Percentiles rank a stretch among this genome's conserved stretches.
Evolutionary conservation across 2,113 vertebrate species (phyloP).

Genomic region (Cyanoderma ruficeps): DNA sequence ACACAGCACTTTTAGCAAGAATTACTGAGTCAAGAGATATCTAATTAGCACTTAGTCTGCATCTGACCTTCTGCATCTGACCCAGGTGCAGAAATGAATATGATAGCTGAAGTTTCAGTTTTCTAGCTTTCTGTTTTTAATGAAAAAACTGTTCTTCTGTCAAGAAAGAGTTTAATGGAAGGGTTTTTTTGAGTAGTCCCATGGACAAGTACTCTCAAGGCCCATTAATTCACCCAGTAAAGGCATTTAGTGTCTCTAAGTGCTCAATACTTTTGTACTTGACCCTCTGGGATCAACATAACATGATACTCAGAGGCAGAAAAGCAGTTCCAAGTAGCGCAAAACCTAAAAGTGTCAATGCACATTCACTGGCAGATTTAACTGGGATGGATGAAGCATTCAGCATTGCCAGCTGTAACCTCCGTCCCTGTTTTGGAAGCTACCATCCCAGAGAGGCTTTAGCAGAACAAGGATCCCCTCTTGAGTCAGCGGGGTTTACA

Average conservation of each 20-base stretch:
- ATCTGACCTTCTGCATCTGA: constrained; percentile 9
- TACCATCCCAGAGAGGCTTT: not conserved
- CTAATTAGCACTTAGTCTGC: constrained; percentile 46
- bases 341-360: not conserved
- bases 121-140: constrained; percentile 20
- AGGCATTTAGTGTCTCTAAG: constrained; percentile 27
- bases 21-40: constrained; percentile 41
- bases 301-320: not conserved
- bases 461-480: constrained; percentile 6
- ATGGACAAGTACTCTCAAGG: not conserved
- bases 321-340: constrained; percentile 18
- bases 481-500: not conserved
- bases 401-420: not conserved
- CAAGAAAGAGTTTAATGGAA: not conserved
- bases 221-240: not conserved
- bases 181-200: not conserved
- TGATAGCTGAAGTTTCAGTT: constrained; percentile 43
- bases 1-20: constrained; percentile 25
- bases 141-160: constrained; percentile 7
- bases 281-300: constrained; percentile 1
- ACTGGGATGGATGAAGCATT: not conserved
- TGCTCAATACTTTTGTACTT: constrained; percentile 5
- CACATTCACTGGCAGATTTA: not conserved
- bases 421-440: not conserved
- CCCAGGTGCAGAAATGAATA: constrained; percentile 55